These are phyloP conservation scores for Lepisosteus oculatus DNA, from an alignment of 2,113 vertebrate genomes.

Conservation along the genomic window DNA sequence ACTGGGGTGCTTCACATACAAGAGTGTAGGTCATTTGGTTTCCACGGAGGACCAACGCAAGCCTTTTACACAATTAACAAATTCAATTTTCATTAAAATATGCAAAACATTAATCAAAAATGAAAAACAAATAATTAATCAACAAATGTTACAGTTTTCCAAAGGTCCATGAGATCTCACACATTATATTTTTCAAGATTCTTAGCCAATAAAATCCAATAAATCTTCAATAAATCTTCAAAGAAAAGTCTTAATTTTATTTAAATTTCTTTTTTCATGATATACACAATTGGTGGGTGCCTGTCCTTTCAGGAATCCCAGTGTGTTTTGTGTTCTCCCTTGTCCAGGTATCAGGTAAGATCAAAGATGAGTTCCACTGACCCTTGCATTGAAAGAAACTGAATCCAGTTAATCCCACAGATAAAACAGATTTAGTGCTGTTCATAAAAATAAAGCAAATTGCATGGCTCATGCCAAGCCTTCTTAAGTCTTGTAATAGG, in stretches of 20 bases:
- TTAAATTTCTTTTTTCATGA: neutral
- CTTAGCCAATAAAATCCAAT: neutral
- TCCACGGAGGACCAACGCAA: neutral
- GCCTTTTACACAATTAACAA: no score
- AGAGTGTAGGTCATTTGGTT: no score
- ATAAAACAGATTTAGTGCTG: slow-evolving; percentile 57
- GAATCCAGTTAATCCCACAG: slow-evolving; percentile 40
- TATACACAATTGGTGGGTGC: neutral
- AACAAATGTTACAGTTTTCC: no score
- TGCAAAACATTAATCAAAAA: no score
- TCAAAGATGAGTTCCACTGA: slow-evolving; percentile 6
- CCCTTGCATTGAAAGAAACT: slow-evolving; percentile 28
- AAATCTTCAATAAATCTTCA: no score
- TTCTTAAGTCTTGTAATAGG: slow-evolving; percentile 40
- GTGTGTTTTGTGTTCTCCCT: neutral
- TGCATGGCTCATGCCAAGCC: slow-evolving; percentile 43
- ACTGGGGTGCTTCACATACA: no score
- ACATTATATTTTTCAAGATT: neutral
- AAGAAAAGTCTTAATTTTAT: neutral
- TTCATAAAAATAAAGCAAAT: slow-evolving; percentile 57
- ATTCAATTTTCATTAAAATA: no score
- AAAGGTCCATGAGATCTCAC: no score
- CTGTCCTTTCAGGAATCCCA: neutral
- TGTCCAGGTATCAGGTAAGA: neutral
- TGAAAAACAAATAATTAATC: no score